Base-by-base conservation (phyloP, 2,888 invertebrate genomes). In the Papilio elwesi region DNA sequence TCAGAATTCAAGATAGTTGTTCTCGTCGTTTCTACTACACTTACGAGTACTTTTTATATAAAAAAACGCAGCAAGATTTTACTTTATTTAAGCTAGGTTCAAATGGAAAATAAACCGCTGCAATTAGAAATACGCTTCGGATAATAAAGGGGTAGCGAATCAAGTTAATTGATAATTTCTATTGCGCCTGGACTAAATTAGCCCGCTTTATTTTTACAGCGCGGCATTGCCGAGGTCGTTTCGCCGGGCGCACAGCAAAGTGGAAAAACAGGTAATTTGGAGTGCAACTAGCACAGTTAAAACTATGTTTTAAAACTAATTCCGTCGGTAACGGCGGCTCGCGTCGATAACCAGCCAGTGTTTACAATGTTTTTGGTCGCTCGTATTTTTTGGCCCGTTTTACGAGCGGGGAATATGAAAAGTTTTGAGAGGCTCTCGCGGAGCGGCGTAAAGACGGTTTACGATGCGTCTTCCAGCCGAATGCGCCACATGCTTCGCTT, bases 341-440 rank as follows among this genome's bases (percentile, higher is more conserved):
- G 80, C 85, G 84, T 84, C 90, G 91, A 92, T 91, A 90, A 88
- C 88, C 86, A 81, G 87, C 87, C 82, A 88, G 86, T 89, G 90
- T 93, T 92, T 93, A 93, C 93, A 93, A 93, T 93, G 93, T 93
- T 92, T 90, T 92, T 88, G 90, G 87, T 82, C 84, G 90, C 87
- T 92, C 92, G 92, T 93, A 93, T 93, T 93, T 93, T 93, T 93
- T 90, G 90, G 92, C 86, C 87, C 84, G 89, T 89, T 93, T 93
- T 93, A 92, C 89, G 89, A 89, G 85, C 86, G 89, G 84, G 85
- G 90, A 92, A 93, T 93, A 93, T 93, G 93, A 93, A 93, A 93
- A 93, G 91, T 93, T 93, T 90, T 87, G 91, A 90, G 89, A 86
- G 90, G 90, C 89, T 90, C 88, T 90, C 89, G 87, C 79, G 82